phyloP scores from a whole-genome alignment of 2,888 invertebrate species.

The Endotricha flammealis region DNA sequence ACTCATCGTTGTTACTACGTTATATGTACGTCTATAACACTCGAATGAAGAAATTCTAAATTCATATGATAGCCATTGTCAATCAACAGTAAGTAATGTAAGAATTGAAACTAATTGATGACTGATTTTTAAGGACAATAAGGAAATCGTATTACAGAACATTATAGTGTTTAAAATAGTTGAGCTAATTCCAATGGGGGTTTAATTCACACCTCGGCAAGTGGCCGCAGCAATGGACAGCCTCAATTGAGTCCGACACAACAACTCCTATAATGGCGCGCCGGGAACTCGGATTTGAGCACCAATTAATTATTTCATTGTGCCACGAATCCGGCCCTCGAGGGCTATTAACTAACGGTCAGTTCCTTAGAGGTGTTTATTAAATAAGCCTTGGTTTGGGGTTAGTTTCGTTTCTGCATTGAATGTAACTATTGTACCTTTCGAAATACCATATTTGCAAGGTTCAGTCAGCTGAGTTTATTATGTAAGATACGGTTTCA shows the following conservation, averaged over 20 bases:
- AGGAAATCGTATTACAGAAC: too few species aligned
- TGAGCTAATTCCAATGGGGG: conserved; percentile 28
- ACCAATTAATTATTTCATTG: conserved; percentile 76
- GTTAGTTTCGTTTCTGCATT: conserved; percentile 28
- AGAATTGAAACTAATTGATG: too few species aligned
- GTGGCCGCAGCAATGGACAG: conserved; percentile 58
- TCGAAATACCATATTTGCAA: too few species aligned
- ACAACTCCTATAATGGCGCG: conserved; percentile 43
- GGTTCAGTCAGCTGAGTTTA: too few species aligned
- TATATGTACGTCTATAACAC: too few species aligned
- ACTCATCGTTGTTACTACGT: too few species aligned
- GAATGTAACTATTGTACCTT: too few species aligned
- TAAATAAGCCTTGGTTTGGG: conserved; percentile 55
- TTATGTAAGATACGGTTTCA: too few species aligned
- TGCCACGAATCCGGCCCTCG: conserved; percentile 54
- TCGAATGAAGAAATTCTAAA: conserved; percentile 31
- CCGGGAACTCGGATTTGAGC: conserved; percentile 61
- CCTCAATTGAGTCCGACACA: conserved; percentile 38
- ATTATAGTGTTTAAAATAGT: too few species aligned
- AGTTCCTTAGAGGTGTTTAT: conserved; percentile 74
- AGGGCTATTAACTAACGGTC: conserved; percentile 68
- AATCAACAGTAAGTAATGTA: too few species aligned
- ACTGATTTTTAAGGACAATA: too few species aligned
- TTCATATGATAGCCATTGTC: too few species aligned
- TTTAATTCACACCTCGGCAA: conserved; percentile 55